Evolutionary conservation across 1,140 invertebrate genomes (phyloP).

Genomic region (Steinernema feltiae): DNA sequence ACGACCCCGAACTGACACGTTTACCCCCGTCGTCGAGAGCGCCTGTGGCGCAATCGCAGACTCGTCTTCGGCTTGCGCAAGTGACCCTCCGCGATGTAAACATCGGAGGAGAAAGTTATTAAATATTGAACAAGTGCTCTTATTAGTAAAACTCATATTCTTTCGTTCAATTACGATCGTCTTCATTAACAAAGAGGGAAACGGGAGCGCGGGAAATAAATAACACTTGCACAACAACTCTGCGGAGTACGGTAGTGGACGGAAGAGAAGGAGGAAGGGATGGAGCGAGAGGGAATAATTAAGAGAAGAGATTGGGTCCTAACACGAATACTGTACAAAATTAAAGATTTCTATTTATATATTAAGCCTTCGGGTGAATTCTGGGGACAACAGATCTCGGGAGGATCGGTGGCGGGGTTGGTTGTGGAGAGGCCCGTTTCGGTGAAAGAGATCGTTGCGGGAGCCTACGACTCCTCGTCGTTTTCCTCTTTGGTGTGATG

Average conservation of each 20-base stretch:
- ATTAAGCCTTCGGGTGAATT: not conserved
- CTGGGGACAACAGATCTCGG: conserved; percentile 3
- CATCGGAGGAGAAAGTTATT: not conserved
- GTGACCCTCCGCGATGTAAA: not conserved
- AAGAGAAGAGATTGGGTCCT: not conserved
- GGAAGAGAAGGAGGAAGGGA: not conserved
- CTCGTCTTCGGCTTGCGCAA: conserved; percentile 1
- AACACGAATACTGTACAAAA: conserved; percentile 8
- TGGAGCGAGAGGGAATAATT: too few relatives aligned
- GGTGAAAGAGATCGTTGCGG: not conserved
- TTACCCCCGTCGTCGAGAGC: not conserved
- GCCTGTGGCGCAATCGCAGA: not conserved
- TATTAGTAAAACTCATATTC: not conserved
- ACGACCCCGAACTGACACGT: not conserved
- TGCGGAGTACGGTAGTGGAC: conserved; percentile 2
- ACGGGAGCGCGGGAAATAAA: not conserved
- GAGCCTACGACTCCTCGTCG: conserved; percentile 1
- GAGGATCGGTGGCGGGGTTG: too few relatives aligned
- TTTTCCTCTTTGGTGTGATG: not conserved
- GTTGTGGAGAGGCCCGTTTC: not conserved
- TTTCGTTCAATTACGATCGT: not conserved
- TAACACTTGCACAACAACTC: conserved; percentile 8
- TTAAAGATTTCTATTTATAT: conserved; percentile 10
- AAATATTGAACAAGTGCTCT: conserved; percentile 8
- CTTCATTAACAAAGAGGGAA: not conserved